Conservation (phyloP, 2,113 vertebrate species). For the Podarcis cretensis region DNA sequence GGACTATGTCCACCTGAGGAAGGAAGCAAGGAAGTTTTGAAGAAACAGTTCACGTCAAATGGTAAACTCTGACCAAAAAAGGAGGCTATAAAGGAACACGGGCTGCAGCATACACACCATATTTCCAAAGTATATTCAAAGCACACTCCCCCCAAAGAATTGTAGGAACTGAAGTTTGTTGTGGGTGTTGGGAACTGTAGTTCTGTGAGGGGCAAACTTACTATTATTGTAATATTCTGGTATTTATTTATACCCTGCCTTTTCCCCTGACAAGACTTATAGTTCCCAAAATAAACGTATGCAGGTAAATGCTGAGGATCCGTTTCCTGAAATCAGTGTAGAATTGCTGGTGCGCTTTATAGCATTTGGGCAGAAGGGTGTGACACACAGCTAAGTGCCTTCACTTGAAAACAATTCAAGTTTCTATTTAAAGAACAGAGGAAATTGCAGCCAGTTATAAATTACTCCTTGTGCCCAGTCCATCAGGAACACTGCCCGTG, state of each 20-base stretch:
- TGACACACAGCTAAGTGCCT: slow-evolving; percentile 14
- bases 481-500: neutral
- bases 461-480: neutral
- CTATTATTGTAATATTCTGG: too few relatives aligned
- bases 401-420: neutral
- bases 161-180: too few relatives aligned
- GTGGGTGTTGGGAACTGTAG: neutral
- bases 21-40: slow-evolving; percentile 1
- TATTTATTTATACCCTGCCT: too few relatives aligned
- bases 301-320: slow-evolving; percentile 7
- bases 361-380: slow-evolving; percentile 3
- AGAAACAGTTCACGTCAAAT: slow-evolving; percentile 8
- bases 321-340: neutral
- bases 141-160: too few relatives aligned
- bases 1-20: slow-evolving; percentile 94
- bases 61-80: neutral
- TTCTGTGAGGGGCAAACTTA: neutral
- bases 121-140: too few relatives aligned
- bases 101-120: too few relatives aligned
- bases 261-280: too few relatives aligned
- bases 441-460: neutral
- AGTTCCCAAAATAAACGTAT: too few relatives aligned
- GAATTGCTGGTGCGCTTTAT: neutral
- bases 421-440: neutral
- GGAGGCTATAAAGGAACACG: too few relatives aligned